Conservation (phyloP, 2,113 vertebrate genomes). For the Helogale parvula region DNA sequence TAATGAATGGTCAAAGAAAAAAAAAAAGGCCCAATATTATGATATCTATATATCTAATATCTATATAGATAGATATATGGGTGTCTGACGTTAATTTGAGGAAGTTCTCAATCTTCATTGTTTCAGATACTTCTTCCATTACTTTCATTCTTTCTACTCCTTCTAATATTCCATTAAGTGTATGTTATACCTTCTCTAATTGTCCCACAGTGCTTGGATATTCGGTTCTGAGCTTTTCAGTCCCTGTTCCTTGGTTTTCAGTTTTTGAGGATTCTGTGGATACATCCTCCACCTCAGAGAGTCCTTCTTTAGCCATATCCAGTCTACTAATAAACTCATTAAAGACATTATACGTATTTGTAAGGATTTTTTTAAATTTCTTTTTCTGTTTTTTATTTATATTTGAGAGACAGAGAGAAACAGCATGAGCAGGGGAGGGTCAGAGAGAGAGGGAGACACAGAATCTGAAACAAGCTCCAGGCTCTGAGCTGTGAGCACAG, state of each 20-base stretch:
- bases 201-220: neutral
- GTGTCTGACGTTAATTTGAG: neutral
- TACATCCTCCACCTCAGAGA: neutral
- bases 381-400: no score
- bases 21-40: neutral
- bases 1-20: neutral
- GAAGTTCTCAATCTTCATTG: neutral
- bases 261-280: neutral
- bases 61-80: no score
- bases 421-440: no score
- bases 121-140: neutral
- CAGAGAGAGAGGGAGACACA: no score
- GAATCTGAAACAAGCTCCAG: no score
- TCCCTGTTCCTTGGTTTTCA: neutral
- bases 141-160: neutral
- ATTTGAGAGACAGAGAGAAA: no score
- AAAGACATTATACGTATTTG: neutral
- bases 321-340: neutral
- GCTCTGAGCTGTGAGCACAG: no score
- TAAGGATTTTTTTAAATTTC: no score
- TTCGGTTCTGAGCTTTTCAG: neutral
- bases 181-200: neutral
- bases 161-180: neutral
- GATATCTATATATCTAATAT: no score
- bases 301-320: neutral